phyloP scores from a whole-genome alignment of 2,113 vertebrate genomes.

The Crocuta crocuta region DNA sequence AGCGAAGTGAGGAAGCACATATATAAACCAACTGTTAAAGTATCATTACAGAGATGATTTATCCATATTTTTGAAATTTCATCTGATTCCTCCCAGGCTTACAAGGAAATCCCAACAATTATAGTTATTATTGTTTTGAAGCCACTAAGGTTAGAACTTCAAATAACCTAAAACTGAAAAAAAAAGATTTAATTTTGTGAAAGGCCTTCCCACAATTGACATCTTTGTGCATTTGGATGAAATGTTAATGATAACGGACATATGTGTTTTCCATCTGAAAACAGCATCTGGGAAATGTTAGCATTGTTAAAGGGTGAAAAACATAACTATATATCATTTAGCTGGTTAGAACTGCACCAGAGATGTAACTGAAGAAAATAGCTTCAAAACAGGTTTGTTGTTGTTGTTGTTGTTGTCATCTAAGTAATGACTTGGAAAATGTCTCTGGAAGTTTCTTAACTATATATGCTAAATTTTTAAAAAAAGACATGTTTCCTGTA shows the following conservation, averaged over 20 bases:
- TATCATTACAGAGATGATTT: neutral
- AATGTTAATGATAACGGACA: slow-evolving; percentile 8
- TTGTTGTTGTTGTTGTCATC: neutral
- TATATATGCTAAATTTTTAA: neutral
- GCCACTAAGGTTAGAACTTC: neutral
- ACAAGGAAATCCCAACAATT: neutral
- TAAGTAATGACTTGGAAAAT: neutral
- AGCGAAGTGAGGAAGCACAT: neutral
- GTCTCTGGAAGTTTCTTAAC: neutral
- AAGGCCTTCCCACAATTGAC: neutral
- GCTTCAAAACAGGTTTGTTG: neutral
- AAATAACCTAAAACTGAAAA: neutral
- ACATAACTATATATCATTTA: neutral
- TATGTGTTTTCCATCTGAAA: neutral
- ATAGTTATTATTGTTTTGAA: neutral
- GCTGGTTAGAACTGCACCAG: neutral
- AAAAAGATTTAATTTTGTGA: neutral
- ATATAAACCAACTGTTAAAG: neutral
- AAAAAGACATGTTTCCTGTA: neutral
- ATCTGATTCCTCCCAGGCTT: neutral
- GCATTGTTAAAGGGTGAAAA: neutral
- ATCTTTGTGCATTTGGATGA: neutral
- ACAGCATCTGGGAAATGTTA: neutral
- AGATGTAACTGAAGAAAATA: neutral
- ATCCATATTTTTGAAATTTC: neutral